Evolutionary conservation across 2,113 vertebrate genomes (phyloP).

Genomic region (Sturnus vulgaris): DNA sequence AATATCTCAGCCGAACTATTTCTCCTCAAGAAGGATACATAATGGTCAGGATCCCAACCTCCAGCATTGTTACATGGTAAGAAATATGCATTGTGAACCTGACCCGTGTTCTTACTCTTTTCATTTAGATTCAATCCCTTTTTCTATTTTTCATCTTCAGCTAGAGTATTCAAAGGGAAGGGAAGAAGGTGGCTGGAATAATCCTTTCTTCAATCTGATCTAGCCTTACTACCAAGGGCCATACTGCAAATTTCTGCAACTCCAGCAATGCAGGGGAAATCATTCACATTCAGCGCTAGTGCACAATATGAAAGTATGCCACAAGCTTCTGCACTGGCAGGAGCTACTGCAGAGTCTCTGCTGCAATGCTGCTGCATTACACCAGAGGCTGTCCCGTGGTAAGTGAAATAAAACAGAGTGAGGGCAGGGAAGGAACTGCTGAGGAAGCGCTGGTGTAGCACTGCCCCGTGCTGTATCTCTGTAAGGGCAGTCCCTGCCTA

Average conservation of each 20-base stretch:
- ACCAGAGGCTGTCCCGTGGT: background rate
- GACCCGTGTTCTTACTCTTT: background rate
- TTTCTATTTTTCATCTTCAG: background rate
- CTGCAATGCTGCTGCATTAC: slow-evolving; percentile 18
- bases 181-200: background rate
- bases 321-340: background rate
- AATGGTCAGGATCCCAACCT: background rate
- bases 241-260: background rate
- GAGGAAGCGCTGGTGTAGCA: background rate
- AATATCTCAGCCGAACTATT: background rate
- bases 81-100: background rate
- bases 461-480: background rate
- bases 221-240: background rate
- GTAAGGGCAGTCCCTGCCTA: background rate
- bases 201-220: background rate
- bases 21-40: background rate
- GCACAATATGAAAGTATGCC: background rate
- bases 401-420: background rate
- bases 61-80: background rate
- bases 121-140: background rate
- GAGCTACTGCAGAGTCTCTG: background rate
- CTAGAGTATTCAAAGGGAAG: background rate
- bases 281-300: background rate
- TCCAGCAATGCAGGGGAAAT: background rate
- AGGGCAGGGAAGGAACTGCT: background rate